These are phyloP conservation scores for Dipodomys ordii DNA, from an alignment of 2,113 vertebrate species.

Conservation along the genomic window DNA sequence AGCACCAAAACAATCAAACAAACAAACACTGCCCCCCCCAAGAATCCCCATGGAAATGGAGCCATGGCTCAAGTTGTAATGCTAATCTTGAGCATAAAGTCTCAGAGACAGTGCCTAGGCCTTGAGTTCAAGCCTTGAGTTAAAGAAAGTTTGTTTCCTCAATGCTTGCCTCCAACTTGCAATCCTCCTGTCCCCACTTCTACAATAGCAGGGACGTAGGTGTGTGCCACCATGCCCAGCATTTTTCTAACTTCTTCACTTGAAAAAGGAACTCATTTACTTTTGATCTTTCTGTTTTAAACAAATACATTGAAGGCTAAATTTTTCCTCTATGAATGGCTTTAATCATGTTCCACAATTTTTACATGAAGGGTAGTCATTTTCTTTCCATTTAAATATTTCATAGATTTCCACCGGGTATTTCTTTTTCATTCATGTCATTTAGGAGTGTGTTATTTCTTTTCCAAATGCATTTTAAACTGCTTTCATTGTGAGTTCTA, in stretches of 20 bases:
- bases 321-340: neutral
- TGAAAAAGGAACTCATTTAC: conserved; percentile 21
- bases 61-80: too few relatives aligned
- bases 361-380: neutral
- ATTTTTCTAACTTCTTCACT: neutral
- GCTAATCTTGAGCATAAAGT: too few relatives aligned
- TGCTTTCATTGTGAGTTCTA: neutral
- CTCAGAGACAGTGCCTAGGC: too few relatives aligned
- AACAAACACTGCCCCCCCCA: too few relatives aligned
- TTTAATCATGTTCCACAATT: neutral
- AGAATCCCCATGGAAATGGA: too few relatives aligned
- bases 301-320: neutral
- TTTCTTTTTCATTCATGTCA: conserved; percentile 28
- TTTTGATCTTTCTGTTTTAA: conserved; percentile 43
- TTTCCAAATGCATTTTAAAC: conserved; percentile 27
- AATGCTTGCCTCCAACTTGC: neutral
- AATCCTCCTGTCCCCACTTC: neutral
- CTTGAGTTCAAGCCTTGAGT: too few relatives aligned
- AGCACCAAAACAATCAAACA: too few relatives aligned
- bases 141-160: too few relatives aligned
- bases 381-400: conserved; percentile 41
- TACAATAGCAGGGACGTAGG: neutral
- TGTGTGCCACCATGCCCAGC: too few relatives aligned
- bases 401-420: conserved; percentile 21
- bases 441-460: conserved; percentile 20